Evolutionary conservation across 2,113 vertebrate species (phyloP).

Genomic region (Clarias macrocephalus): DNA sequence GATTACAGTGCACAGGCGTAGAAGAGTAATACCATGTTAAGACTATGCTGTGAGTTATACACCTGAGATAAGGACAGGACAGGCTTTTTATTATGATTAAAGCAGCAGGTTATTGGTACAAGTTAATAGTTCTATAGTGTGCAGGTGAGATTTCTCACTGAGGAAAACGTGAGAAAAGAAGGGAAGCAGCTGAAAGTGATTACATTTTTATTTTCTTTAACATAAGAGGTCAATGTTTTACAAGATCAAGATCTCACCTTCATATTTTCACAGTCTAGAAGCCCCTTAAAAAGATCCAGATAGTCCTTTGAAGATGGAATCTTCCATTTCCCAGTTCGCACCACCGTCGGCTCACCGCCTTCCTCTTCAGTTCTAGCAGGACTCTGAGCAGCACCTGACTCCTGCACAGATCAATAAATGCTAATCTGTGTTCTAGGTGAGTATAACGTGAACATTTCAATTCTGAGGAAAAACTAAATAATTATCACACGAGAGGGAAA

Average conservation of each 20-base stretch:
- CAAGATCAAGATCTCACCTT: slow-evolving; percentile 74
- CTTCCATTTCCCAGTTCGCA: slow-evolving; percentile 79
- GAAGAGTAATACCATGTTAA: background rate
- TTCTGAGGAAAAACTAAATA: too few species aligned
- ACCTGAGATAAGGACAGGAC: background rate
- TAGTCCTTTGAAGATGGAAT: slow-evolving; percentile 85
- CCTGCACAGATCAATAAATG: slow-evolving; percentile 57
- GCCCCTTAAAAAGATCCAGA: slow-evolving; percentile 81
- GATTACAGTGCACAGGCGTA: too few species aligned
- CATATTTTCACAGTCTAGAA: slow-evolving; percentile 85
- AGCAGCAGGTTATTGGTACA: background rate
- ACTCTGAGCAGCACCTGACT: slow-evolving; percentile 56
- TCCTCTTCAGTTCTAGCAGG: slow-evolving; percentile 53
- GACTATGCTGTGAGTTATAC: background rate
- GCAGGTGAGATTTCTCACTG: background rate
- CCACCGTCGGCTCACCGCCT: slow-evolving; percentile 52
- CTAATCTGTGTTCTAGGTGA: background rate
- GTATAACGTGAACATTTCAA: background rate
- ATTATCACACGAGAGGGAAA: too few species aligned
- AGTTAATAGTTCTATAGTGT: too few species aligned
- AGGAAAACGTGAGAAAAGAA: background rate
- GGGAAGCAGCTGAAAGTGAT: too few species aligned
- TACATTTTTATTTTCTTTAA: background rate
- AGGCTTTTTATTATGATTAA: background rate
- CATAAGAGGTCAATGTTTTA: background rate